phyloP scores from a whole-genome alignment of 2,113 vertebrate species.

The Chionis minor region DNA sequence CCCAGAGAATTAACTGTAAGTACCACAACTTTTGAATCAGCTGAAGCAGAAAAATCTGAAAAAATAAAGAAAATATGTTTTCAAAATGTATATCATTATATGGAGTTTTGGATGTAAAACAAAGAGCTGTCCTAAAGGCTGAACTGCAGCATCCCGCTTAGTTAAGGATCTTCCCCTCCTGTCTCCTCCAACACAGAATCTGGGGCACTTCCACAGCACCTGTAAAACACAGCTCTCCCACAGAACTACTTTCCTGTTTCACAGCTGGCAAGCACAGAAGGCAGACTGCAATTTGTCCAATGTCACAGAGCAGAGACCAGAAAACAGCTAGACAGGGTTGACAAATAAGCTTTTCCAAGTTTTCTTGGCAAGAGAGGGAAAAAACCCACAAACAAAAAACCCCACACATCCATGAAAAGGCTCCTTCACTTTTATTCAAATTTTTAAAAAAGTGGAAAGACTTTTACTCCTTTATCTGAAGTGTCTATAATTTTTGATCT shows the following conservation, averaged over 20 bases:
- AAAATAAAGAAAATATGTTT: constrained; percentile 28
- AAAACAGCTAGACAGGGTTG: background rate
- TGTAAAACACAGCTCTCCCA: background rate
- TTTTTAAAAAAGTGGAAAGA: background rate
- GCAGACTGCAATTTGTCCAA: background rate
- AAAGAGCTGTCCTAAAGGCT: background rate
- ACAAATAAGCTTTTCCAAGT: background rate
- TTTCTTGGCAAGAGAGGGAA: background rate
- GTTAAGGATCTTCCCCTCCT: background rate
- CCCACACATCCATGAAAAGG: background rate
- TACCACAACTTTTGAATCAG: constrained; percentile 87
- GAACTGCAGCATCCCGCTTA: background rate
- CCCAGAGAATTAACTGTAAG: constrained; percentile 90
- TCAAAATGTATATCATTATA: background rate
- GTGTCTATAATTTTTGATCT: background rate
- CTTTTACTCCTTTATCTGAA: background rate
- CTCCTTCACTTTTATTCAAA: background rate
- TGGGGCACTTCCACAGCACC: background rate
- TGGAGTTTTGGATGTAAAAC: background rate
- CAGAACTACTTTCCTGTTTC: background rate
- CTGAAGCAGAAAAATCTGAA: constrained; percentile 85
- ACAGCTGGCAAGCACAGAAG: background rate
- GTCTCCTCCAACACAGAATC: background rate
- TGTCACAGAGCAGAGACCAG: background rate
- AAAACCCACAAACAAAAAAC: background rate